Evolutionary conservation across 2,113 vertebrate genomes (phyloP), one percentile per base, ranked within the genome.

Genomic region (Mionectes macconnelli): DNA sequence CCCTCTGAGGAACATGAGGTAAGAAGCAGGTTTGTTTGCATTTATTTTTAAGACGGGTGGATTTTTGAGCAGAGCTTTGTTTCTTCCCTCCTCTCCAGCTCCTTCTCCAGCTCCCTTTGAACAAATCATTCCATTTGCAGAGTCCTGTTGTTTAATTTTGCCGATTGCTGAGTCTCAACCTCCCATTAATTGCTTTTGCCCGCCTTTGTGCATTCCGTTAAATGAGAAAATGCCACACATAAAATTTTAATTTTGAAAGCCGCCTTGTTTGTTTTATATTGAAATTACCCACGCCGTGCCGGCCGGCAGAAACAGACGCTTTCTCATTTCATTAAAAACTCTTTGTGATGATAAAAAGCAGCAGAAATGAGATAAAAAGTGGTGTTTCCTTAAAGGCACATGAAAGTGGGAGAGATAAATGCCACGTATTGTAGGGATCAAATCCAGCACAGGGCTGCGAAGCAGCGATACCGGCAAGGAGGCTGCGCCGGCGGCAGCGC

Each of bases 211-310:
- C 94, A 66, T 97, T 93, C 96, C 11, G 87, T 97, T 98, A 96
- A 97, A 97, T 83, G 97, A 97, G 96, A 97, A 98, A 98, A 97
- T 77, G 96, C 97, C 96, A 94, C 96, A 97, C 94, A 96, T 95
- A 95, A 97, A 97, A 98, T 97, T 97, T 97, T 97, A 96, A 98
- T 98, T 98, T 97, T 97, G 97, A 98, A 98, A 98, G 96, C 87
- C 6, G 95, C 94, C 97, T 97, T 98, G 97, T 98, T 98, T 98
- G 98, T 98, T 98, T 98, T 98, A 97, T 96, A 97, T 97, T 97
- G 97, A 97, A 97, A 98, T 97, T 96, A 95, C 96, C 94, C 84
- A 64, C 55, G 85, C 97, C 23, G 81, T 90, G 89, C 67, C 56
- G 47, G 96, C 96, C 97, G 27, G 87, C 94, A 88, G 96, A 98